Evolutionary conservation across 2,888 invertebrate species (phyloP).

Genomic region (Tenthredo scrophulariae): DNA sequence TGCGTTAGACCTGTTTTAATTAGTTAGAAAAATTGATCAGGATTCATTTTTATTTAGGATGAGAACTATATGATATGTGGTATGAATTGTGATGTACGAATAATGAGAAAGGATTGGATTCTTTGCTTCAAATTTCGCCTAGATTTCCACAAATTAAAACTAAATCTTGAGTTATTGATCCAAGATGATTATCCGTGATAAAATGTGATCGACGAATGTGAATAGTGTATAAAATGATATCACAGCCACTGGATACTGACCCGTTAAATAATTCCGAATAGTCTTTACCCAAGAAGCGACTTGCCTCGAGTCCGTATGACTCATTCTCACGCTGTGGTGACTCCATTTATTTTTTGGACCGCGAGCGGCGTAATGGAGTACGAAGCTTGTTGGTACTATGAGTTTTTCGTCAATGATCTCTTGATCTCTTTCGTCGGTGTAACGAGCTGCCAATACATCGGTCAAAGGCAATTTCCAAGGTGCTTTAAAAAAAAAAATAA

Average conservation of each 20-base stretch:
- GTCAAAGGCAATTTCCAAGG: slow-evolving; percentile 81
- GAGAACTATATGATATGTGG: slow-evolving; percentile 43
- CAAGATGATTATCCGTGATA: too few relatives aligned
- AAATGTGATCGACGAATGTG: too few relatives aligned
- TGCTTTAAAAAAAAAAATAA: slow-evolving; percentile 73
- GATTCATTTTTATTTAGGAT: slow-evolving; percentile 58
- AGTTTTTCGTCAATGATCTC: slow-evolving; percentile 62
- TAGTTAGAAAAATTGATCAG: neutral
- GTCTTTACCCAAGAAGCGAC: slow-evolving; percentile 84
- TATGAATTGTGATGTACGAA: too few relatives aligned
- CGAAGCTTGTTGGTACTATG: slow-evolving; percentile 78
- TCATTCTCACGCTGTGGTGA: slow-evolving; percentile 80
- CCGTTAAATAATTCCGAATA: slow-evolving; percentile 80
- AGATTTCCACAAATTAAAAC: neutral
- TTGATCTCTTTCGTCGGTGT: slow-evolving; percentile 75
- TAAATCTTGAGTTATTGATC: too few relatives aligned
- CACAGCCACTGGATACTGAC: slow-evolving; percentile 73
- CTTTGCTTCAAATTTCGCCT: neutral
- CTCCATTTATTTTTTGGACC: slow-evolving; percentile 82
- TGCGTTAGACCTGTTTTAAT: slow-evolving; percentile 77
- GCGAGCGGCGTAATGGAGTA: slow-evolving; percentile 83
- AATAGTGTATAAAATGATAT: too few relatives aligned
- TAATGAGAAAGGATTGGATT: neutral
- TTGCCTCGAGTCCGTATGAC: slow-evolving; percentile 82
- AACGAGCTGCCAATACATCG: slow-evolving; percentile 80